Evolutionary conservation across 2,113 vertebrate species (phyloP).

Genomic region (Actenoides lindsayi): DNA sequence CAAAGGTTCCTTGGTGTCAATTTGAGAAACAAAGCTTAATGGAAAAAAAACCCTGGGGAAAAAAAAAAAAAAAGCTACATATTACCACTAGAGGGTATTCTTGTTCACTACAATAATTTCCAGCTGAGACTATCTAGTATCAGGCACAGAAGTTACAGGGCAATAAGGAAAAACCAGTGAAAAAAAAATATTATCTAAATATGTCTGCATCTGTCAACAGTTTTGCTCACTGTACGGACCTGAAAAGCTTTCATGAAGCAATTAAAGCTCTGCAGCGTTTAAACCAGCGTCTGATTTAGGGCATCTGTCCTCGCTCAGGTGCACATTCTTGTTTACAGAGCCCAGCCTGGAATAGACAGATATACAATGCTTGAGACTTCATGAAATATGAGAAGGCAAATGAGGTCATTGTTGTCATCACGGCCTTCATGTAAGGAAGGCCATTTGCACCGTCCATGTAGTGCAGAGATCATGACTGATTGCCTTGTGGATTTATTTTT

Average conservation of each 20-base stretch:
- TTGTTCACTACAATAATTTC: neutral
- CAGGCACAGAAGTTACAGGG: neutral
- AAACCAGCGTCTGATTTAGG: neutral
- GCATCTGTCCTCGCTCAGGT: neutral
- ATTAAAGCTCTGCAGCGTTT: neutral
- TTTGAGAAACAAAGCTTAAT: neutral
- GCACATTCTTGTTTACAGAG: neutral
- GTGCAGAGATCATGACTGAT: neutral
- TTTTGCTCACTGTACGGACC: neutral
- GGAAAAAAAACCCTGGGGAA: neutral
- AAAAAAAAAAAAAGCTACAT: neutral
- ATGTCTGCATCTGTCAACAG: neutral
- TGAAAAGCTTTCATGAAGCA: neutral
- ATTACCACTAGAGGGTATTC: neutral
- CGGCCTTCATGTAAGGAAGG: neutral
- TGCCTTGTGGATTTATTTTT: neutral
- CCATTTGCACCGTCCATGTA: neutral
- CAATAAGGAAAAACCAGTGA: neutral
- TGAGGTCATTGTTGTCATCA: neutral
- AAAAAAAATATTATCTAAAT: neutral
- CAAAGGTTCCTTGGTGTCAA: neutral
- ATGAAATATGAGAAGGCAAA: neutral
- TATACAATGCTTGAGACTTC: neutral
- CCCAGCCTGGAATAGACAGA: neutral
- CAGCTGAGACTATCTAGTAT: accelerated